phyloP scores from a whole-genome alignment of 2,888 invertebrate species.

The Drosophila seclusa region DNA sequence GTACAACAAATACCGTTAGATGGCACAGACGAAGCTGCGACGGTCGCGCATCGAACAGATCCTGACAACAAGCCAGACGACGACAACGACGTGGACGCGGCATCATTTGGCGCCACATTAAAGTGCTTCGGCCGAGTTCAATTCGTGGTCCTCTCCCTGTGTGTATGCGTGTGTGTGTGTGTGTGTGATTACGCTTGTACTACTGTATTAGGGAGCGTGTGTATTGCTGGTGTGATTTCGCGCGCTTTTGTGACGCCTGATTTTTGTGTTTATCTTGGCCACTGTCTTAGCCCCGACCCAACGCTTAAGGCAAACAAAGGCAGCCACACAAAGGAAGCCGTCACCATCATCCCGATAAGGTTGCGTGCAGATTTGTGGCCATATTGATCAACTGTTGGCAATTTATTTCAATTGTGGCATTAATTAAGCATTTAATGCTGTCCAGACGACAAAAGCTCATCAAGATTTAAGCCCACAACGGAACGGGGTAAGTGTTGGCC shows the following conservation, averaged over 20 bases:
- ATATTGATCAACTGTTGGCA: conserved; percentile 65
- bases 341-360: conserved; percentile 21
- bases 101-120: conserved; percentile 74
- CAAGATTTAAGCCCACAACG: conserved; percentile 31
- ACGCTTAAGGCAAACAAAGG: conserved; percentile 41
- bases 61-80: conserved; percentile 27
- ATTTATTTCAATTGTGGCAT: conserved; percentile 62
- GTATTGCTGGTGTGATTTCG: conserved; percentile 58
- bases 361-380: conserved; percentile 57
- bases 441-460: conserved; percentile 67
- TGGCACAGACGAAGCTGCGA: conserved; percentile 57
- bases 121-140: conserved; percentile 59
- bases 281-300: conserved; percentile 35
- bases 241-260: conserved; percentile 73
- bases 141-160: not conserved
- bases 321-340: conserved; percentile 32
- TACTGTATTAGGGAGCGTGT: conserved; percentile 10
- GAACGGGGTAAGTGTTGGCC: conserved; percentile 38
- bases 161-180: conserved; percentile 4
- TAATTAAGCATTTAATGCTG: conserved; percentile 71
- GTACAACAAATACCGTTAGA: conserved; percentile 73
- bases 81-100: conserved; percentile 42
- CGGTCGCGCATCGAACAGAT: conserved; percentile 38
- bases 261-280: conserved; percentile 58
- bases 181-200: conserved; percentile 16